A percentile compares a stretch with the other conserved stretches of the same genome.
These are phyloP conservation scores for Euplagia quadripunctaria DNA, from an alignment of 2,888 invertebrate species.

Conservation along the genomic window DNA sequence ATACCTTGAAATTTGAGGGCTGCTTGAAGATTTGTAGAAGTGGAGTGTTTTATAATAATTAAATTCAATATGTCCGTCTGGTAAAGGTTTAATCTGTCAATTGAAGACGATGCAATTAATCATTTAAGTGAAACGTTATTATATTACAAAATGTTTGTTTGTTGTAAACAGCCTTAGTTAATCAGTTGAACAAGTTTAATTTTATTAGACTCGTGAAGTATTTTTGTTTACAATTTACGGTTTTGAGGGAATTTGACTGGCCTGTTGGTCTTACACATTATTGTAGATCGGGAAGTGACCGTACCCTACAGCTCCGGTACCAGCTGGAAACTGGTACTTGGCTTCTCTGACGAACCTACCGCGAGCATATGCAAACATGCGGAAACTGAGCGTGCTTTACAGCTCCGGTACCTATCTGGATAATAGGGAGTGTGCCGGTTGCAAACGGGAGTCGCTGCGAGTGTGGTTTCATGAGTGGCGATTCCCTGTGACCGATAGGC, in stretches of 20 bases:
- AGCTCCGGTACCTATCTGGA: no score
- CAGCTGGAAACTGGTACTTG: no score
- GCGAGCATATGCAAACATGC: no score
- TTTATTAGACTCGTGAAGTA: neutral
- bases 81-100: neutral
- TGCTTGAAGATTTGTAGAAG: neutral
- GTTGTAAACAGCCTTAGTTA: neutral
- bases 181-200: neutral
- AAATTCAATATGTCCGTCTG: neutral
- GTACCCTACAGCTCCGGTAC: no score
- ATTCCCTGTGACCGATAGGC: no score
- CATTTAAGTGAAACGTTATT: neutral
- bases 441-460: no score
- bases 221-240: neutral
- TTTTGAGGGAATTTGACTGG: neutral
- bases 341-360: no score
- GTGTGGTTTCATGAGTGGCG: no score
- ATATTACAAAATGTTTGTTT: neutral
- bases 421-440: no score
- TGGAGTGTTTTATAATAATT: neutral
- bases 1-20: neutral
- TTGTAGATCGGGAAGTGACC: no score
- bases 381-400: no score
- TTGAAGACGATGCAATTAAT: neutral
- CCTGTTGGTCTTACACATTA: no score